phyloP scores from a whole-genome alignment of 1,140 invertebrate species.

The Drosophila watanabei region DNA sequence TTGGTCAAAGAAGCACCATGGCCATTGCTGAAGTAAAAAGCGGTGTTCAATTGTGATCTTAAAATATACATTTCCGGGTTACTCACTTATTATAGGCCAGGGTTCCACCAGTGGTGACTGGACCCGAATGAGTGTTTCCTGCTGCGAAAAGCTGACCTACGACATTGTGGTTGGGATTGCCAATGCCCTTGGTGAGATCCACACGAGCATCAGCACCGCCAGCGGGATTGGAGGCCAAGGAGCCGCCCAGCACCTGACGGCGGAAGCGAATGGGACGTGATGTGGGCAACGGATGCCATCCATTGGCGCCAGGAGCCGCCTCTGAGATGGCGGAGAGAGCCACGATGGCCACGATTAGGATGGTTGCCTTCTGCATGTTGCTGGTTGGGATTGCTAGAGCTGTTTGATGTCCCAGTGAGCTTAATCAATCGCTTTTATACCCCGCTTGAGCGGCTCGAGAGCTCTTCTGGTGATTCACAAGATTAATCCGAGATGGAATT shows the following conservation, averaged over 20 bases:
- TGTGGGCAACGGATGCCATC: slow-evolving; percentile 31
- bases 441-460: slow-evolving; percentile 13
- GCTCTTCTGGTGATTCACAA: slow-evolving; percentile 54
- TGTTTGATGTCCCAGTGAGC: slow-evolving; percentile 37
- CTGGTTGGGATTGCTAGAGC: slow-evolving; percentile 14
- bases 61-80: no score
- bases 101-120: slow-evolving; percentile 66
- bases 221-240: slow-evolving; percentile 63
- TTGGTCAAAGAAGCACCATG: slow-evolving; percentile 69
- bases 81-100: slow-evolving; percentile 81
- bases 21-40: slow-evolving; percentile 62
- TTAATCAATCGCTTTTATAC: slow-evolving; percentile 36
- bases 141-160: slow-evolving; percentile 72
- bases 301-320: slow-evolving; percentile 47
- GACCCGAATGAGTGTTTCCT: slow-evolving; percentile 70
- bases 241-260: slow-evolving; percentile 70
- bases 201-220: slow-evolving; percentile 69
- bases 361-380: slow-evolving; percentile 61
- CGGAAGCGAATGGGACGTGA: slow-evolving; percentile 58
- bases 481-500: slow-evolving; percentile 14
- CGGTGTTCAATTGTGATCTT: no score
- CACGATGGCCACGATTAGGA: slow-evolving; percentile 54
- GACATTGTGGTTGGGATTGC: slow-evolving; percentile 71
- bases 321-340: slow-evolving; percentile 57
- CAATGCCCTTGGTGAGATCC: slow-evolving; percentile 64